These are phyloP conservation scores for Mugil cephalus DNA, from an alignment of 2,113 vertebrate genomes.

Conservation along the genomic window DNA sequence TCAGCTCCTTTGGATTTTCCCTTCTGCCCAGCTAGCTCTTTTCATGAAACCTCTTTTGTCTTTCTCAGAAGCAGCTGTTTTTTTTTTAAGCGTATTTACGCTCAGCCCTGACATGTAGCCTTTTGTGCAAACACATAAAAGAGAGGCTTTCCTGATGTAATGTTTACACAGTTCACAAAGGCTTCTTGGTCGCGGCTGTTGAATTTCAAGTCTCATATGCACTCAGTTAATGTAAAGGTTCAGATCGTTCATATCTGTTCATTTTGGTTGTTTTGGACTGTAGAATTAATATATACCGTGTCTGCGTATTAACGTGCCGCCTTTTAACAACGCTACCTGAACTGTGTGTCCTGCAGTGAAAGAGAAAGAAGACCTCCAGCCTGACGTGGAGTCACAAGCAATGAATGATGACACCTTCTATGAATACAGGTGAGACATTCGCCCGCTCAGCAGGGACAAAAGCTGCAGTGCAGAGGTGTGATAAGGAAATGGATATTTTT, in stretches of 20 bases:
- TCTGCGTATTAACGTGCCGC: too few species aligned
- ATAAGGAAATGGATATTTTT: conserved; percentile 30
- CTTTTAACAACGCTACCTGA: conserved; percentile 28
- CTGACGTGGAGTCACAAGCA: conserved; percentile 88
- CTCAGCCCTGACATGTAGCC: conserved; percentile 52
- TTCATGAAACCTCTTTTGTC: conserved; percentile 65
- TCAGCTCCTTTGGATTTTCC: conserved; percentile 64
- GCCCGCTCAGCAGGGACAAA: conserved; percentile 2
- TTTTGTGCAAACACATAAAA: conserved; percentile 40
- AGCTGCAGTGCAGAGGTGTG: conserved; percentile 29
- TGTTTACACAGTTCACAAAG: conserved; percentile 24
- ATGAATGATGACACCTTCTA: conserved; percentile 92
- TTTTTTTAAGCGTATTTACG: conserved; percentile 66
- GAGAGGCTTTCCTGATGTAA: conserved; percentile 38
- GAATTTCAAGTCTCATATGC: not conserved
- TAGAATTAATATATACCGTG: too few species aligned
- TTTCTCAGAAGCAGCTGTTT: conserved; percentile 60
- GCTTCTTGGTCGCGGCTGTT: conserved; percentile 21
- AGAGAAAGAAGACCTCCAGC: conserved; percentile 92
- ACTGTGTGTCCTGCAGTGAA: conserved; percentile 86
- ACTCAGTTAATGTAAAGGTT: too few species aligned
- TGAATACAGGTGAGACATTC: conserved; percentile 91
- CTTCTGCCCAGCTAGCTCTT: conserved; percentile 57
- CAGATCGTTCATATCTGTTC: too few species aligned
- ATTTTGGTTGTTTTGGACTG: too few species aligned